Percentiles rank a stretch among this genome's conserved stretches.
Conservation (phyloP, 2,888 invertebrate species). For the Dryococelus australis region DNA sequence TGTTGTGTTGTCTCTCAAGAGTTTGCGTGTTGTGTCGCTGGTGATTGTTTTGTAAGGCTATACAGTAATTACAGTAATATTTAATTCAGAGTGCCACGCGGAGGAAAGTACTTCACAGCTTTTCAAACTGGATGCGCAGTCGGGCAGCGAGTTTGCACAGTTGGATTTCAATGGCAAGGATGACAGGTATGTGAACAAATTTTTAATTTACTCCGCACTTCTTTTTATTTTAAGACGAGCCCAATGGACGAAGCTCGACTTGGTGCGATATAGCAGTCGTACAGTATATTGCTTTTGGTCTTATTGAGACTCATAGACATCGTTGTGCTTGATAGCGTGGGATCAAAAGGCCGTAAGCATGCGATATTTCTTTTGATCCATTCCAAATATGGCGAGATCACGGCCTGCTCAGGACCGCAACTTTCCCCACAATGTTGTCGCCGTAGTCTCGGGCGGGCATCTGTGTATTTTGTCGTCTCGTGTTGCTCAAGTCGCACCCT, state of each 20-base stretch:
- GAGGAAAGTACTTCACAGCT: not conserved
- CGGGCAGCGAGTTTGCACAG: conserved; percentile 20
- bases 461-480: too few relatives aligned
- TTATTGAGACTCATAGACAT: too few relatives aligned
- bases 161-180: conserved; percentile 23
- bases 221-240: too few relatives aligned
- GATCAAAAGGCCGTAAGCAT: not conserved
- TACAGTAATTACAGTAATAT: not conserved
- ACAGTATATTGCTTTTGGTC: not conserved
- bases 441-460: not conserved
- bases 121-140: conserved; percentile 23
- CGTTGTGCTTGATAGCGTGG: not conserved
- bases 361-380: not conserved
- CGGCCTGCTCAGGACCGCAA: not conserved
- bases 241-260: too few relatives aligned
- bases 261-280: not conserved
- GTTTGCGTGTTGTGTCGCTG: not conserved
- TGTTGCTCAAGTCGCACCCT: not conserved
- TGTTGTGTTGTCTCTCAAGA: not conserved
- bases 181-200: not conserved
- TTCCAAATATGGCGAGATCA: not conserved
- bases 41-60: not conserved
- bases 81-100: not conserved
- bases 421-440: not conserved
- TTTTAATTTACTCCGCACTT: not conserved